Conservation (phyloP, 2,113 vertebrate species). For the Phalacrocorax aristotelis region DNA sequence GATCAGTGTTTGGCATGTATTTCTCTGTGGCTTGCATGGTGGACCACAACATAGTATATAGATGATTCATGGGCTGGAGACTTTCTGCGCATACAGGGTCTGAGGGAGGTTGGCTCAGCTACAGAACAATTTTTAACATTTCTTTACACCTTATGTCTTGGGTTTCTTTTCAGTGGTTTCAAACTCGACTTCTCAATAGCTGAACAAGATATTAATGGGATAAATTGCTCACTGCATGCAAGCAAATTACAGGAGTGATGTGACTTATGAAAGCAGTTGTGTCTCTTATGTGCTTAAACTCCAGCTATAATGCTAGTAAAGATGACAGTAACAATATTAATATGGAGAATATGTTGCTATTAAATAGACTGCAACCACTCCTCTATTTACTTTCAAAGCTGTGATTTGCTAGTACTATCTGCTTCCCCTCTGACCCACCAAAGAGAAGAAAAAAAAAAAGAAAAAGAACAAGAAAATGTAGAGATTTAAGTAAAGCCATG, state of each 20-base stretch:
- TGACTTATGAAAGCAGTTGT: background rate
- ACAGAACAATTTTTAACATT: slow-evolving; percentile 23
- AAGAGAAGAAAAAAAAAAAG: background rate
- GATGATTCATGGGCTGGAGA: slow-evolving; percentile 43
- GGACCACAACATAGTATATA: background rate
- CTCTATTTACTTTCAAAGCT: background rate
- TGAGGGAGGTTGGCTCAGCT: background rate
- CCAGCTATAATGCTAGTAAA: background rate
- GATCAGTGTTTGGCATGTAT: slow-evolving; percentile 11
- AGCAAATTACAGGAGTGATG: background rate
- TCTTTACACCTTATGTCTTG: background rate
- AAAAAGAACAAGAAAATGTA: background rate
- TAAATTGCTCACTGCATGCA: background rate
- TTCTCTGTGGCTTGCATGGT: background rate
- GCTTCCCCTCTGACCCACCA: background rate
- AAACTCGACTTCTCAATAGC: background rate
- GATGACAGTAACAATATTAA: slow-evolving; percentile 7
- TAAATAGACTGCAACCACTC: background rate
- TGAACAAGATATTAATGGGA: slow-evolving; percentile 3
- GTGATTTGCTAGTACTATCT: background rate
- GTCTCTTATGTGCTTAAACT: background rate
- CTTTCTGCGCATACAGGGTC: background rate
- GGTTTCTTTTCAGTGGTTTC: slow-evolving; percentile 7
- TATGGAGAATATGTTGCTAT: background rate
- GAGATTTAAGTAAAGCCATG: background rate